Conservation (phyloP, 2,797 vertebrate species). For the Alosa sapidissima region DNA sequence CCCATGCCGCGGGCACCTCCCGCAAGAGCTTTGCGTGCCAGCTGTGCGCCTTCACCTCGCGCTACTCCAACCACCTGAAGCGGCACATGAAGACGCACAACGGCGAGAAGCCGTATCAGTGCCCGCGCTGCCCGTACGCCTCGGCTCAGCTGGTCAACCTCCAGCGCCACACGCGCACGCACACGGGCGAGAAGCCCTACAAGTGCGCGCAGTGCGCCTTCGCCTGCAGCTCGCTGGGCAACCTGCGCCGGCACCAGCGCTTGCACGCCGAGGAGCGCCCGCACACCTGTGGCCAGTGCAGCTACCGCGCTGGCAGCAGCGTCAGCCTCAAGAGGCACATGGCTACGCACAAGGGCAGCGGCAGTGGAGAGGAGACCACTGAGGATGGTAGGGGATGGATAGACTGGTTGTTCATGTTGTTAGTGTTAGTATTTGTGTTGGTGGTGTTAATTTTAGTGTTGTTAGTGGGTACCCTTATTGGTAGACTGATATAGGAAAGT, state of each 20-base stretch:
- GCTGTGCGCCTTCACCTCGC: conserved; percentile 90
- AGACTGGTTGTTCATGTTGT: no score
- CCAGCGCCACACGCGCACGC: conserved; percentile 90
- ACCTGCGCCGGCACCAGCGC: conserved; percentile 92
- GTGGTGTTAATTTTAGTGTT: background rate
- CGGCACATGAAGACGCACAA: conserved; percentile 97
- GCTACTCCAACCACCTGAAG: conserved; percentile 98
- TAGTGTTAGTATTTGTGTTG: no score
- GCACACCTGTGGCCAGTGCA: conserved; percentile 74
- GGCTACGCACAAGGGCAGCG: conserved; percentile 61
- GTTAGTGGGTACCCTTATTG: background rate
- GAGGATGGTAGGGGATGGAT: background rate
- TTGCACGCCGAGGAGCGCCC: conserved; percentile 85
- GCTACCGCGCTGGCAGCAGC: conserved; percentile 75
- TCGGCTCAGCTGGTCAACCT: conserved; percentile 95
- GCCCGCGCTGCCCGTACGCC: conserved; percentile 89
- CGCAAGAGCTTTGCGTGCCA: conserved; percentile 84
- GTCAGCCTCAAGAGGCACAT: conserved; percentile 71
- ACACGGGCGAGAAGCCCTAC: conserved; percentile 96
- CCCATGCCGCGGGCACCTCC: conserved; percentile 27
- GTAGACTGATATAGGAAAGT: background rate
- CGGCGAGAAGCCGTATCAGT: conserved; percentile 92
- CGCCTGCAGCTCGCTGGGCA: conserved; percentile 93
- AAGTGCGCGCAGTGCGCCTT: conserved; percentile 87
- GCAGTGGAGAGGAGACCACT: background rate